Conservation (phyloP, 2,113 vertebrate genomes). For the Rhinichthys klamathensis region DNA sequence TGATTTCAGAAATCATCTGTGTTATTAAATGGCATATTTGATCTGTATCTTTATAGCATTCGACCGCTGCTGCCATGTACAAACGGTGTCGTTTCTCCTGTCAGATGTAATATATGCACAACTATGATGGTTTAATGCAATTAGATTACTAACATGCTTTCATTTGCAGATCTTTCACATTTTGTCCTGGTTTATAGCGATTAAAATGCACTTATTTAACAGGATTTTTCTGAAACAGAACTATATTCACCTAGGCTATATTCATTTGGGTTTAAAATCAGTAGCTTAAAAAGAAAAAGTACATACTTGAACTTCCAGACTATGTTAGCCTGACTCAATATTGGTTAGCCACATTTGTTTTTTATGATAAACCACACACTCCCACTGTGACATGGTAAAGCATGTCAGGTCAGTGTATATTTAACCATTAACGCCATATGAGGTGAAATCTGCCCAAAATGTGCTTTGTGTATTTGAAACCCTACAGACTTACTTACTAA, state of each 20-base stretch:
- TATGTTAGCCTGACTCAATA: not conserved
- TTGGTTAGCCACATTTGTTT: not conserved
- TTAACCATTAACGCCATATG: not conserved
- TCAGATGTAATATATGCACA: conserved; percentile 9
- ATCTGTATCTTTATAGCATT: not conserved
- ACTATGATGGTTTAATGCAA: not conserved
- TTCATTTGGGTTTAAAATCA: conserved; percentile 38
- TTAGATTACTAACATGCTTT: conserved; percentile 2
- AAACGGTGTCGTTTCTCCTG: not conserved
- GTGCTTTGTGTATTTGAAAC: conserved; percentile 1
- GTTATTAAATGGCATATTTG: not conserved
- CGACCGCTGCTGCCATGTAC: not conserved
- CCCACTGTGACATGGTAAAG: not conserved
- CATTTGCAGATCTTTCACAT: conserved; percentile 43
- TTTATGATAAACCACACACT: not conserved
- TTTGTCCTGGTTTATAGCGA: conserved; percentile 71
- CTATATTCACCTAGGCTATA: conserved; percentile 41
- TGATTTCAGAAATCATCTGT: not conserved
- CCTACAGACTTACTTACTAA: not conserved
- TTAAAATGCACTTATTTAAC: conserved; percentile 52
- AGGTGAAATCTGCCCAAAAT: not conserved
- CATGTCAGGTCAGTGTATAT: not conserved
- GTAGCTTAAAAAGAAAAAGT: not conserved
- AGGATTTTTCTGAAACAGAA: not conserved
- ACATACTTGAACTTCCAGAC: not conserved